Evolutionary conservation across 1,140 invertebrate species (phyloP).

Genomic region (Drosophila nannoptera): DNA sequence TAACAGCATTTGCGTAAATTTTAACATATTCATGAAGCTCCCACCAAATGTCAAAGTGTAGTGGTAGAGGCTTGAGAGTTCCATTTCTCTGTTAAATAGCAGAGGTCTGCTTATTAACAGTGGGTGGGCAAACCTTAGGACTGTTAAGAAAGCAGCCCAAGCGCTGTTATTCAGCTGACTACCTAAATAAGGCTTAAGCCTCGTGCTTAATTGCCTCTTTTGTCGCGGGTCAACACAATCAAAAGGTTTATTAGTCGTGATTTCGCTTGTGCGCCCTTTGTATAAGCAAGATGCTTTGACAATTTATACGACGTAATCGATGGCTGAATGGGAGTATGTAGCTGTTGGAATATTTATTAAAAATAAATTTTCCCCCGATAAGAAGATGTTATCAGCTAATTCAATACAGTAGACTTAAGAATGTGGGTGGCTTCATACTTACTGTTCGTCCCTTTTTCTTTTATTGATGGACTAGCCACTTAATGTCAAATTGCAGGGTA

Average conservation of each 20-base stretch:
- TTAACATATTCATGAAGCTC: slow-evolving; percentile 49
- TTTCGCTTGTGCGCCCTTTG: slow-evolving; percentile 25
- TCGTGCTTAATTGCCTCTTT: slow-evolving; percentile 37
- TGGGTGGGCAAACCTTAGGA: not conserved
- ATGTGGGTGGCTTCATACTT: too few relatives aligned
- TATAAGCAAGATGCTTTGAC: slow-evolving; percentile 4
- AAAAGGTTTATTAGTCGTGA: slow-evolving; percentile 39
- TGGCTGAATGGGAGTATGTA: too few relatives aligned
- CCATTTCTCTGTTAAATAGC: slow-evolving; percentile 14
- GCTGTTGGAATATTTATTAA: too few relatives aligned
- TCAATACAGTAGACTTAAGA: too few relatives aligned
- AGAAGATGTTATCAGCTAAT: too few relatives aligned
- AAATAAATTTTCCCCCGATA: too few relatives aligned
- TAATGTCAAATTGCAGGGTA: slow-evolving; percentile 9
- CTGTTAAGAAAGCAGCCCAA: not conserved
- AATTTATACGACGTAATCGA: not conserved
- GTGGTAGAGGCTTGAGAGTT: slow-evolving; percentile 19
- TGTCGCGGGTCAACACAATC: slow-evolving; percentile 21
- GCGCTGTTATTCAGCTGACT: slow-evolving; percentile 3
- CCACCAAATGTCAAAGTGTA: slow-evolving; percentile 49
- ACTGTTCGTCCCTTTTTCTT: too few relatives aligned
- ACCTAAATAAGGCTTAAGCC: slow-evolving; percentile 28
- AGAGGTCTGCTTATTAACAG: not conserved
- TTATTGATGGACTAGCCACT: too few relatives aligned
- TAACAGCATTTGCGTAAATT: slow-evolving; percentile 23